A percentile compares a stretch with the other conserved stretches of the same genome.
Conservation (phyloP, 2,113 vertebrate genomes). For the Campylomormyrus numenius region DNA sequence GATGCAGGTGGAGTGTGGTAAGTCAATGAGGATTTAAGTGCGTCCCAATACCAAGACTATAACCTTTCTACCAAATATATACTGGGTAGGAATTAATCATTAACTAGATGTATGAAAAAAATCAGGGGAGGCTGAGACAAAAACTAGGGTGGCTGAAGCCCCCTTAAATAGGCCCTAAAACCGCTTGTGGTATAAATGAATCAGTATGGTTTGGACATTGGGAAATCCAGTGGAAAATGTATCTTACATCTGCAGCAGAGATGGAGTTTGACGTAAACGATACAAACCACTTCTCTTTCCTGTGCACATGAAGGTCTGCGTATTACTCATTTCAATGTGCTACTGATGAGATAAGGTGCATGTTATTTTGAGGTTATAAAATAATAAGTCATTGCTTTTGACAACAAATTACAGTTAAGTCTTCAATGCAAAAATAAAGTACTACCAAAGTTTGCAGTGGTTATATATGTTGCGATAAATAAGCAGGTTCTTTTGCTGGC, state of each 20-base stretch:
- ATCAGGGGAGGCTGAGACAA: neutral
- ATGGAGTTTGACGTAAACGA: neutral
- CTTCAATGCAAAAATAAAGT: neutral
- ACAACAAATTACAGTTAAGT: neutral
- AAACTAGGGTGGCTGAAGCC: too few species aligned
- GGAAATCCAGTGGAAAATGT: neutral
- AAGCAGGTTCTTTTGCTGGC: neutral
- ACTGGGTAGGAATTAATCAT: too few species aligned
- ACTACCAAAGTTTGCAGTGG: neutral
- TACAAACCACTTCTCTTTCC: conserved; percentile 3
- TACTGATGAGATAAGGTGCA: neutral
- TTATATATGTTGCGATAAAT: neutral
- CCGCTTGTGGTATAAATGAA: neutral
- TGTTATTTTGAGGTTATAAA: neutral
- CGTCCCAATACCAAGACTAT: too few species aligned
- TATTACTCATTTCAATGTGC: neutral
- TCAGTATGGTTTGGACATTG: neutral
- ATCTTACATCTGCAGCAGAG: too few species aligned
- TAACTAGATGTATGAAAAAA: too few species aligned
- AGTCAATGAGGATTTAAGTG: too few species aligned
- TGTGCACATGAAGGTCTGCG: neutral
- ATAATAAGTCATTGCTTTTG: neutral
- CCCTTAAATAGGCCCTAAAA: neutral
- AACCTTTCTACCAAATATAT: too few species aligned
- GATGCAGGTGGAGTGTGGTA: neutral